These are phyloP conservation scores for Drosophila peninsularis DNA, from an alignment of 2,888 invertebrate genomes.

Conservation along the genomic window DNA sequence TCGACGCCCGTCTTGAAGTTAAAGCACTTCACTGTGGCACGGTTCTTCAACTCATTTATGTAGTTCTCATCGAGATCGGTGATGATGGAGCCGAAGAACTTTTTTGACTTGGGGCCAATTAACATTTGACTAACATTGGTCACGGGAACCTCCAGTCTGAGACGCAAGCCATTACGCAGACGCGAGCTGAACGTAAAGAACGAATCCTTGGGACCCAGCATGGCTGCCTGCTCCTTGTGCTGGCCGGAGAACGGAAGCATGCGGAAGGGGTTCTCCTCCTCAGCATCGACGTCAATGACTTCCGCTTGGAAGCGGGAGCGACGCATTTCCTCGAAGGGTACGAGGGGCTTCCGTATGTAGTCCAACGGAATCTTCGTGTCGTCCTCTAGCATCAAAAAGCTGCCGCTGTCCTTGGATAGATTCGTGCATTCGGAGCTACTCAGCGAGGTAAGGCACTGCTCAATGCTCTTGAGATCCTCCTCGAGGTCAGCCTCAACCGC, in stretches of 20 bases:
- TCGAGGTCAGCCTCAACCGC: conserved; percentile 73
- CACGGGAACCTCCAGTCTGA: conserved; percentile 80
- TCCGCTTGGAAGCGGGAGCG: conserved; percentile 78
- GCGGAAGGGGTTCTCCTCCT: conserved; percentile 80
- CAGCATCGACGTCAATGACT: conserved; percentile 75
- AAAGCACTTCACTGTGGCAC: conserved; percentile 77
- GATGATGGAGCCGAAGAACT: conserved; percentile 75
- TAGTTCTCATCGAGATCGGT: conserved; percentile 84
- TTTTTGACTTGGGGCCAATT: conserved; percentile 68
- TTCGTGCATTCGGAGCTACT: conserved; percentile 83
- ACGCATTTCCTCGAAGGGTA: conserved; percentile 83
- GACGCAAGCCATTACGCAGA: conserved; percentile 78
- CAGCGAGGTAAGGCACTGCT: conserved; percentile 81
- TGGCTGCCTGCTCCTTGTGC: conserved; percentile 74
- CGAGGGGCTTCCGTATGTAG: conserved; percentile 82
- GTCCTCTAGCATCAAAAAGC: conserved; percentile 80
- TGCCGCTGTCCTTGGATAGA: conserved; percentile 83
- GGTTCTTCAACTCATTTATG: conserved; percentile 80
- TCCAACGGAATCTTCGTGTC: conserved; percentile 83
- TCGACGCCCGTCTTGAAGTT: conserved; percentile 77
- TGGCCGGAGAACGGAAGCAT: conserved; percentile 83
- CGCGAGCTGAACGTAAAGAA: conserved; percentile 83
- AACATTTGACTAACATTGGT: conserved; percentile 69
- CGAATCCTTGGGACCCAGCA: conserved; percentile 74
- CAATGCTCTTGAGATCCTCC: conserved; percentile 83